These are phyloP conservation scores for Hydrolagus affinis DNA, from an alignment of 2,113 vertebrate genomes.

Conservation along the genomic window DNA sequence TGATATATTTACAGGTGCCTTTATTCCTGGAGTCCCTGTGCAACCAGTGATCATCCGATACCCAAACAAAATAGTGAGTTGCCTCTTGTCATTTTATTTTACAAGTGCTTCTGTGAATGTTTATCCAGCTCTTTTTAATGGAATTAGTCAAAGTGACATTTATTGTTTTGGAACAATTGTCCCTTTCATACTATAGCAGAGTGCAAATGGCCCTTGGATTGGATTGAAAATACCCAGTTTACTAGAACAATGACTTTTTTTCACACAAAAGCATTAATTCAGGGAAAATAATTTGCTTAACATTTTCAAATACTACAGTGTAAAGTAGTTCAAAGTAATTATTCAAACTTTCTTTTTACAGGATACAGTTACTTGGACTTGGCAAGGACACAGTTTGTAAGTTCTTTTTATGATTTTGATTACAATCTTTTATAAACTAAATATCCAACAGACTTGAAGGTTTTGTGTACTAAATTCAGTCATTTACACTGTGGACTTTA, in stretches of 20 bases:
- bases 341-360: slow-evolving; percentile 41
- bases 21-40: slow-evolving; percentile 80
- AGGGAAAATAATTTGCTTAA: not conserved
- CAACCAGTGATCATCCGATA: slow-evolving; percentile 86
- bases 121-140: too few relatives aligned
- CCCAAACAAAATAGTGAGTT: slow-evolving; percentile 78
- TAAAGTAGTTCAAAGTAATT: not conserved
- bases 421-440: not conserved
- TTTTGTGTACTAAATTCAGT: not conserved
- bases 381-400: slow-evolving; percentile 88
- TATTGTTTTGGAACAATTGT: too few relatives aligned
- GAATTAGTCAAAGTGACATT: too few relatives aligned
- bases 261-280: not conserved
- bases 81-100: not conserved
- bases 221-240: not conserved
- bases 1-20: slow-evolving; percentile 71
- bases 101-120: too few relatives aligned
- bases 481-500: not conserved
- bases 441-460: not conserved
- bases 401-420: slow-evolving; percentile 40
- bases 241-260: not conserved
- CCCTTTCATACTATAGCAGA: too few relatives aligned
- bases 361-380: slow-evolving; percentile 97
- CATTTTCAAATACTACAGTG: not conserved
- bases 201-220: too few relatives aligned